A percentile compares a stretch with the other conserved stretches of the same genome.
Conservation (phyloP, 2,113 vertebrate species). For the Sinocyclocheilus anophthalmus region DNA sequence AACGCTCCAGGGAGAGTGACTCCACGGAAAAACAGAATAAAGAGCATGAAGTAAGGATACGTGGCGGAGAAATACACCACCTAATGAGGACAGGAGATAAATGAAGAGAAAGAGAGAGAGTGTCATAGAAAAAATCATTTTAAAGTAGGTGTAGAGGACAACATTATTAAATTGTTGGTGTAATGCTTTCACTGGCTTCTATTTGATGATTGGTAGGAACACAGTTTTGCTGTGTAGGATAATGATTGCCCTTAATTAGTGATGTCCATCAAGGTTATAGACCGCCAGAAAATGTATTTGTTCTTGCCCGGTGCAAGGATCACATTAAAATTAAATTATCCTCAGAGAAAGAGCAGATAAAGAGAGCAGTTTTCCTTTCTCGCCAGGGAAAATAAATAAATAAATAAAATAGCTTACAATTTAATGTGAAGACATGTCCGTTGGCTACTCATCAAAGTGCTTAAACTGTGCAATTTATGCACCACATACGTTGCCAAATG, state of each 20-base stretch:
- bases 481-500: neutral
- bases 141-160: neutral
- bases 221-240: slow-evolving; percentile 50
- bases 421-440: neutral
- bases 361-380: slow-evolving; percentile 6
- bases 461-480: neutral
- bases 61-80: slow-evolving; percentile 93
- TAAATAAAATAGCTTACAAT: neutral
- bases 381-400: neutral
- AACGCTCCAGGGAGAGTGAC: slow-evolving; percentile 86
- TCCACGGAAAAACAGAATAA: slow-evolving; percentile 89
- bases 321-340: slow-evolving; percentile 70
- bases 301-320: slow-evolving; percentile 46
- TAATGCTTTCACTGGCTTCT: slow-evolving; percentile 7
- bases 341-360: slow-evolving; percentile 22
- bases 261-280: slow-evolving; percentile 61
- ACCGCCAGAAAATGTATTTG: slow-evolving; percentile 57
- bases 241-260: slow-evolving; percentile 65
- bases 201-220: slow-evolving; percentile 39
- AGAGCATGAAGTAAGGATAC: slow-evolving; percentile 90
- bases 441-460: neutral
- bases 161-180: slow-evolving; percentile 21
- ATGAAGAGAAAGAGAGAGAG: neutral
- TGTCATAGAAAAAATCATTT: neutral
- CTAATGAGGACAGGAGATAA: slow-evolving; percentile 61